Base-by-base conservation (phyloP, 2,888 invertebrate genomes). In the Chymomyza amoena region DNA sequence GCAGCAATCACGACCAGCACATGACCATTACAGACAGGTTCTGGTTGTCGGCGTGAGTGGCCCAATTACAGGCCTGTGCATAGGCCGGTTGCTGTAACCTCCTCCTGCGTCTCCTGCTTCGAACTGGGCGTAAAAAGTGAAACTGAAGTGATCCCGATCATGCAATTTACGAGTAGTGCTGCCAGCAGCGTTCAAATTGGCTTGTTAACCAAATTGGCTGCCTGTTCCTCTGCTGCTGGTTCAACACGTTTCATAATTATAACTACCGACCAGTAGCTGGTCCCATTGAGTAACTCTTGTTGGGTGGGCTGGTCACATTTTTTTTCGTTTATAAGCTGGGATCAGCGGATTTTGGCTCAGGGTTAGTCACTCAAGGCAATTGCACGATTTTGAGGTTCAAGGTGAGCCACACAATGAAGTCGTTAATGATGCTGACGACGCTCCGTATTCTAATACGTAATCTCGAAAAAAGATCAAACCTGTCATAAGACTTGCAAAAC, bases 171-270 rank as follows among this genome's bases (percentile, higher is more conserved):
- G 81, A 51, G 75, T 56, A 51, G 75, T 56, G 36, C 51, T 45
- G 39, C 39, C 54, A 54, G 77, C 70, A 75, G 71, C 69, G 66
- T 72, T 70, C 78, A 81, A 87, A 83, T 86, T 88, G 83, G 76
- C 84, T 88, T 82, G 87, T 84, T 84, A 88, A 80, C 83, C 85
- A 84, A 88, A 84, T 88, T 84, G 79, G 70, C 70, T 71, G 79
- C 84, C 84, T 81, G 60, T 67, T 75, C 45, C 75, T 67, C 54
- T 69, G 72, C 65, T 64, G 56, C 64, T 64, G 62, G 32, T 60
- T 70, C 85, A 87, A 80, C 85, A 77, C 79, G 82, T 87, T 88
- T 82, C 78, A 76, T 82, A 84, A 88, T 87, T 18, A 54, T 54
- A n/a, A n/a, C n/a, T 16, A n/a, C 7, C 83, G 81, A 69, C 74